phyloP scores from a whole-genome alignment of 2,113 vertebrate species.

The Seriola rivoliana region DNA sequence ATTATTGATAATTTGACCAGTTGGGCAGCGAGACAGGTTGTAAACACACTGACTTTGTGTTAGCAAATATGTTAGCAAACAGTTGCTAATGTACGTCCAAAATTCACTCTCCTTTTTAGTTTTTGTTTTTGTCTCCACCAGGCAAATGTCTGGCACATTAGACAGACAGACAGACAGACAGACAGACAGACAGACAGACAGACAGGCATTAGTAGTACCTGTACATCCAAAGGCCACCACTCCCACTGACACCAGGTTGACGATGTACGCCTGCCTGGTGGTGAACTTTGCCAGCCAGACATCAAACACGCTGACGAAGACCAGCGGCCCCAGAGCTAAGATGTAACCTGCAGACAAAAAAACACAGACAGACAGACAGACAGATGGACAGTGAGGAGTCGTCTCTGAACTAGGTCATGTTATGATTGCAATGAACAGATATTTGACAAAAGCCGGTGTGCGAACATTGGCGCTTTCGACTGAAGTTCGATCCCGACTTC shows the following conservation, averaged over 20 bases:
- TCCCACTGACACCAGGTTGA: conserved; percentile 94
- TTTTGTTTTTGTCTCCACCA: not conserved
- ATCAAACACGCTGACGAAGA: conserved; percentile 95
- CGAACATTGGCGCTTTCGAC: not conserved
- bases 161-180: not conserved
- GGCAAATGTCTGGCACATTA: not conserved
- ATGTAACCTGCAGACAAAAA: conserved; percentile 89
- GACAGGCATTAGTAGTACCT: conserved; percentile 84
- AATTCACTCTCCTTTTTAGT: not conserved
- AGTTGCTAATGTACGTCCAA: too few species aligned
- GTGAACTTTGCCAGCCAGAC: conserved; percentile 96
- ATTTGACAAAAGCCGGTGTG: conserved; percentile 8
- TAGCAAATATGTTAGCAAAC: too few species aligned
- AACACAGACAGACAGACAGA: conserved; percentile 9
- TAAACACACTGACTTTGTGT: not conserved
- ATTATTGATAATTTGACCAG: too few species aligned
- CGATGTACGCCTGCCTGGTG: conserved; percentile 89
- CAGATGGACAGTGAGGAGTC: not conserved
- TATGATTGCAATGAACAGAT: conserved; percentile 7
- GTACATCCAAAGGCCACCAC: conserved; percentile 98
- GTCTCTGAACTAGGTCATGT: conserved; percentile 9
- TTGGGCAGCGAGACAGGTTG: too few species aligned
- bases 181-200: not conserved
- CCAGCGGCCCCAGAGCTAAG: conserved; percentile 92
- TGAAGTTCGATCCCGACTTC: conserved; percentile 28